Percentiles rank a stretch among this genome's conserved stretches.
phyloP scores from a whole-genome alignment of 2,888 invertebrate genomes.

The Zele albiditarsus region DNA sequence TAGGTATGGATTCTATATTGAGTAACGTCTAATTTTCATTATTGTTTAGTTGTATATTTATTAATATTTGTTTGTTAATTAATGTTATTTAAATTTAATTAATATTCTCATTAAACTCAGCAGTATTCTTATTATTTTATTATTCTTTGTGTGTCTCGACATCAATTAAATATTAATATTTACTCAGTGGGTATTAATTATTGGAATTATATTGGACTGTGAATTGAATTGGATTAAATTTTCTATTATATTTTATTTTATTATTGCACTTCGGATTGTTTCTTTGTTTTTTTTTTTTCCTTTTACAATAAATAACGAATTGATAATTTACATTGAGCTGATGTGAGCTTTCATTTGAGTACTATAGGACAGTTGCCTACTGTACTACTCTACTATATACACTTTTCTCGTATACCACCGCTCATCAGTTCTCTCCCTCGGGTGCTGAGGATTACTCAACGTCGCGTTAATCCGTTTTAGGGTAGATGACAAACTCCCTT shows the following conservation, averaged over 20 bases:
- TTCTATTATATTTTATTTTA: not conserved
- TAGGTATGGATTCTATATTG: too few relatives aligned
- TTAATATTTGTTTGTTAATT: not conserved
- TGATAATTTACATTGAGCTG: not conserved
- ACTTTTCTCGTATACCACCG: not conserved
- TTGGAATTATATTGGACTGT: not conserved
- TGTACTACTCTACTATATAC: not conserved
- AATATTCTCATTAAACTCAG: not conserved
- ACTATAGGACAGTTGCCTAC: not conserved
- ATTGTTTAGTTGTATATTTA: not conserved
- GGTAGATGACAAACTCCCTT: conserved; percentile 50
- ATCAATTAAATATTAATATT: too few relatives aligned
- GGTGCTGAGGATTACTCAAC: conserved; percentile 57
- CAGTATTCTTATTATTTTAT: too few relatives aligned
- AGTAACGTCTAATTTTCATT: too few relatives aligned
- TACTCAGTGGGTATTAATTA: not conserved
- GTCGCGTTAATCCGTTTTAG: conserved; percentile 46
- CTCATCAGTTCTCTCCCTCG: conserved; percentile 34
- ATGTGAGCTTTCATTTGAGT: not conserved
- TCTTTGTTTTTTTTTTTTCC: not conserved
- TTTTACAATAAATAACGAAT: not conserved
- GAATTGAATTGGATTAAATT: not conserved
- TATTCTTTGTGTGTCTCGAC: not conserved
- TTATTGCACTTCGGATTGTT: not conserved
- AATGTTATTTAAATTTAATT: not conserved